Evolutionary conservation across 2,888 invertebrate genomes (phyloP).

Genomic region (Drosophila tanythrix): DNA sequence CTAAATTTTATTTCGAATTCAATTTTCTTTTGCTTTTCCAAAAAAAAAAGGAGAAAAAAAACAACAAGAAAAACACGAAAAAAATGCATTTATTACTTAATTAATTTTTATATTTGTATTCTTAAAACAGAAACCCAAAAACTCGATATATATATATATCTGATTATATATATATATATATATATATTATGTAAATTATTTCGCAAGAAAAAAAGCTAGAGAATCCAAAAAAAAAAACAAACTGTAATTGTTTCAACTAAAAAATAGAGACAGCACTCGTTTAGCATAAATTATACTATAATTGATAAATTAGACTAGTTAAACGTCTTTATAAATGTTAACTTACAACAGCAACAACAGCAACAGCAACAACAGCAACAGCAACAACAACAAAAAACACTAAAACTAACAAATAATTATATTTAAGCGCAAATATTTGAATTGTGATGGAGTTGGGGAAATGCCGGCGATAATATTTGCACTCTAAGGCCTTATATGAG

Average conservation of each 20-base stretch:
- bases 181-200: constrained; percentile 77
- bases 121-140: constrained; percentile 39
- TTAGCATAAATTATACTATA: constrained; percentile 76
- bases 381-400: constrained; percentile 19
- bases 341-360: constrained; percentile 45
- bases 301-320: constrained; percentile 75
- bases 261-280: constrained; percentile 63
- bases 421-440: constrained; percentile 77
- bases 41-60: constrained; percentile 32
- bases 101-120: constrained; percentile 78
- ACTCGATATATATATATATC: constrained; percentile 39
- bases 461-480: constrained; percentile 73
- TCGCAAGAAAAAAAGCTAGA: constrained; percentile 73
- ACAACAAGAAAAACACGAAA: constrained; percentile 38
- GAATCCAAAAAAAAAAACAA: constrained; percentile 63
- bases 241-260: constrained; percentile 67
- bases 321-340: constrained; percentile 70
- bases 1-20: constrained; percentile 9
- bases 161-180: constrained; percentile 32
- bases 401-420: constrained; percentile 49
- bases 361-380: constrained; percentile 14
- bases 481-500: constrained; percentile 80
- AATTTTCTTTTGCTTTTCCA: constrained; percentile 74
- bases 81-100: constrained; percentile 79
- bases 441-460: constrained; percentile 64